Percentiles rank a stretch among this genome's conserved stretches.
These are phyloP conservation scores for Ornithoptera alexandrae DNA, from an alignment of 2,888 invertebrate genomes.

Conservation along the genomic window DNA sequence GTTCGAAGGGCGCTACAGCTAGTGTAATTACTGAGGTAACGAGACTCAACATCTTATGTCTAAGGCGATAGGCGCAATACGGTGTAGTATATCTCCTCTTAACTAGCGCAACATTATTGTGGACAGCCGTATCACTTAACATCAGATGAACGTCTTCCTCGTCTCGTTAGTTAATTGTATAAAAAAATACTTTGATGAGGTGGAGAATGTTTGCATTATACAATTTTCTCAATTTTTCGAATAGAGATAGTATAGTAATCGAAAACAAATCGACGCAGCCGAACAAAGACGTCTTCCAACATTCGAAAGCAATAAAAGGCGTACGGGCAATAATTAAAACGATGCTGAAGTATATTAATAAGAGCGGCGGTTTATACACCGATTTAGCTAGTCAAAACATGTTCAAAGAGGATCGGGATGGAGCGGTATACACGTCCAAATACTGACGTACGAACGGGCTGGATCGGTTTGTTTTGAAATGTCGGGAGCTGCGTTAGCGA, in stretches of 20 bases:
- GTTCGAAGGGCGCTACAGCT: too few relatives aligned
- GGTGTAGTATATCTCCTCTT: too few relatives aligned
- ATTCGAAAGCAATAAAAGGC: constrained; percentile 25
- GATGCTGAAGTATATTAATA: constrained; percentile 39
- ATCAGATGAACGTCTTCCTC: too few relatives aligned
- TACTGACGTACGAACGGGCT: constrained; percentile 51
- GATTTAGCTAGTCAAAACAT: constrained; percentile 72
- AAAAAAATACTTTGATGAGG: too few relatives aligned
- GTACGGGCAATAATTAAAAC: constrained; percentile 31
- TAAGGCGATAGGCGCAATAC: too few relatives aligned
- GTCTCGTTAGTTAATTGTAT: too few relatives aligned
- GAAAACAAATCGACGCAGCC: constrained; percentile 2
- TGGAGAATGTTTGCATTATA: too few relatives aligned
- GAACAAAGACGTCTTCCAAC: constrained; percentile 1
- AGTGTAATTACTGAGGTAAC: too few relatives aligned
- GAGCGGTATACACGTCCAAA: constrained; percentile 53
- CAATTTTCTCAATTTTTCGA: too few relatives aligned
- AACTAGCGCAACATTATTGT: too few relatives aligned
- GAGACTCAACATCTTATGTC: too few relatives aligned
- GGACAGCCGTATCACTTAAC: too few relatives aligned
- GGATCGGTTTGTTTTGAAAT: constrained; percentile 73
- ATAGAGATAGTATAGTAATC: neutral
- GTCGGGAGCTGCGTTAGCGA: constrained; percentile 57
- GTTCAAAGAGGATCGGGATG: constrained; percentile 59
- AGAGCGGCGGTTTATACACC: constrained; percentile 54